Base-by-base conservation (phyloP, 2,797 vertebrate genomes). In the Tokudaia tokunoshimensis region DNA sequence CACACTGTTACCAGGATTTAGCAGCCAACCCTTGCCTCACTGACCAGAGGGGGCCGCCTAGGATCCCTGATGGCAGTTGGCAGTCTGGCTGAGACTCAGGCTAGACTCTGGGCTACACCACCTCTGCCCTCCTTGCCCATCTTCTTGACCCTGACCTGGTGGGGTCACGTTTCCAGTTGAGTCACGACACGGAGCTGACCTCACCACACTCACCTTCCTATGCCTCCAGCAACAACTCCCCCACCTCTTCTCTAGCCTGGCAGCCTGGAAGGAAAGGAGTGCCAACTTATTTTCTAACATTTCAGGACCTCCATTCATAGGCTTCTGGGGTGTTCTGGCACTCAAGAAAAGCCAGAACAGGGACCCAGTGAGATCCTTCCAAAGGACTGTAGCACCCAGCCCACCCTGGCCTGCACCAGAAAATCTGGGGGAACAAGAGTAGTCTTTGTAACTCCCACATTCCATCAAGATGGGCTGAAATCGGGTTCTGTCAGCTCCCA, bases 41-140 rank as follows among this genome's bases (percentile, higher is more conserved):
- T 89, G 59, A 93, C 96, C 97, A 97, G 96, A 92, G 74, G 92
- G 92, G 95, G 90, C 92, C 97, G 93, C 92, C 94, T 86, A 84
- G 81, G 85, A 92, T 96, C 93, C 94, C 97, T 91, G 85, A 93
- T 80, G 31, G 31, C 86, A 2, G 7, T 94, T 96, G 94, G 96
- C 96, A 94, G 93, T 20, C 93, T 67, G 76, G 89, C 89, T 57
- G 44, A 52, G 61, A 50, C 22, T 3, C 82, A 55, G 34, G 72
- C 82, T 37, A 44, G 24, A 61, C 34, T 6, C 52, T 50, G 59
- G 59, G 29, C 74, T 57, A 0, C 3, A 29, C 79, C 63, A 37
- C 55, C 82, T 95, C 89, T 29, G 3, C n/a, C 22, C 3, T 91
- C 78, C 72, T 65, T 65, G 74, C 13, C 57, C 57, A 50, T 65